A percentile compares a stretch with the other conserved stretches of the same genome.
Evolutionary conservation across 2,797 vertebrate species (phyloP).

Genomic region (Darevskia mixta): DNA sequence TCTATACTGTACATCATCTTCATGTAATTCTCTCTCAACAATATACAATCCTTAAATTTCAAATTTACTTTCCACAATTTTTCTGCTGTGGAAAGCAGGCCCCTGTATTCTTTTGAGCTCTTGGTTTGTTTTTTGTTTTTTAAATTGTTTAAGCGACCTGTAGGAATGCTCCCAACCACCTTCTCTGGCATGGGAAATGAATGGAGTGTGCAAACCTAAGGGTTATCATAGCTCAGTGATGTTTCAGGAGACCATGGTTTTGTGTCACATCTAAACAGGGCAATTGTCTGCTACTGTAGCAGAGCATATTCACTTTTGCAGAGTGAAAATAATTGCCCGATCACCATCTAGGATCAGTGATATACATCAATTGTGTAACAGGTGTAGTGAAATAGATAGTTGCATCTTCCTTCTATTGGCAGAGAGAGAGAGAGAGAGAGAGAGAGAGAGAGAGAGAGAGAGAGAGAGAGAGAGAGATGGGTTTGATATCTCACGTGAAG

Average conservation of each 20-base stretch:
- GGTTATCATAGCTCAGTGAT: not conserved
- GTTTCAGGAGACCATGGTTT: not conserved
- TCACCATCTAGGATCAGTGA: not conserved
- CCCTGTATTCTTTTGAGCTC: no score
- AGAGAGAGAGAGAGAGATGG: conserved; percentile 14
- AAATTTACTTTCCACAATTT: no score
- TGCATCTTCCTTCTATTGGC: not conserved
- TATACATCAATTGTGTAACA: not conserved
- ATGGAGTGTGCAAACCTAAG: not conserved
- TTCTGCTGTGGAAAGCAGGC: no score
- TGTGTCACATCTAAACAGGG: no score
- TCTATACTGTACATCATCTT: no score
- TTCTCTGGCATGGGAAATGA: not conserved
- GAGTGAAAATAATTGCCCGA: not conserved
- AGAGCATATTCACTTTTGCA: not conserved
- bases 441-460: no score
- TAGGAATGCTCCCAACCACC: not conserved
- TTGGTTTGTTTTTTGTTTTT: no score
- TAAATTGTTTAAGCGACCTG: no score
- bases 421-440: no score
- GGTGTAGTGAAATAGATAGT: not conserved
- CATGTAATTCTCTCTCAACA: no score
- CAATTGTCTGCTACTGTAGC: not conserved
- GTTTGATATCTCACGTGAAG: conserved; percentile 35
- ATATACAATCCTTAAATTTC: no score